Evolutionary conservation across 2,888 invertebrate species (phyloP), one percentile per base, ranked within the genome.

Genomic region (Cancer borealis): DNA sequence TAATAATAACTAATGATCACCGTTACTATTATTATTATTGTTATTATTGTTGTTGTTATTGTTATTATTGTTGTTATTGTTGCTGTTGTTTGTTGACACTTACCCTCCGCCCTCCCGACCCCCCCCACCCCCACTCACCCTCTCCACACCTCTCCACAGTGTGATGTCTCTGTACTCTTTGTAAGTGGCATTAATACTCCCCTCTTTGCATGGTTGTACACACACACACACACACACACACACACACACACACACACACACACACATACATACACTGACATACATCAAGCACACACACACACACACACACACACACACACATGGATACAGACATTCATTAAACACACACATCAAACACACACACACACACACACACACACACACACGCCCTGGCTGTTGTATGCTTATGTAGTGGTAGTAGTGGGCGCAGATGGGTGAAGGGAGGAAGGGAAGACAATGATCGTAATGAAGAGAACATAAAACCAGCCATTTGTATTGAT

Each of bases 321-420:
- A 66, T n/a, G n/a, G n/a, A n/a, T n/a, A n/a, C n/a, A n/a, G n/a
- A n/a, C n/a, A n/a, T n/a, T n/a, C n/a, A n/a, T n/a, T n/a, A n/a
- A n/a, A n/a, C n/a, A n/a, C n/a, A n/a, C n/a, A n/a, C n/a, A n/a
- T n/a, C n/a, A n/a, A n/a, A n/a, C n/a, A 66, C 66, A 66, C 66
- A 66, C 73, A 73, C 73, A 73, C 73, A 73, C 73, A 73, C 73
- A 73, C 73, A 73, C 73, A 73, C 73, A 73, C 73, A 73, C 60
- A 73, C 73, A 73, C 26, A 73, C 73, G n/a, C 26, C 5, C 73
- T 73, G 26, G 73, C 73, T 73, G 73, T 73, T 10, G 21, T 21
- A 73, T 8, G 73, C 73, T 73, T 73, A 3, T 4, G 73, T 73
- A 73, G 73, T 73, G 73, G n/a, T 6, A 6, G 26, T n/a, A n/a